phyloP scores from a whole-genome alignment of 2,888 invertebrate genomes.

The Chaetogeoica ovagalla region DNA sequence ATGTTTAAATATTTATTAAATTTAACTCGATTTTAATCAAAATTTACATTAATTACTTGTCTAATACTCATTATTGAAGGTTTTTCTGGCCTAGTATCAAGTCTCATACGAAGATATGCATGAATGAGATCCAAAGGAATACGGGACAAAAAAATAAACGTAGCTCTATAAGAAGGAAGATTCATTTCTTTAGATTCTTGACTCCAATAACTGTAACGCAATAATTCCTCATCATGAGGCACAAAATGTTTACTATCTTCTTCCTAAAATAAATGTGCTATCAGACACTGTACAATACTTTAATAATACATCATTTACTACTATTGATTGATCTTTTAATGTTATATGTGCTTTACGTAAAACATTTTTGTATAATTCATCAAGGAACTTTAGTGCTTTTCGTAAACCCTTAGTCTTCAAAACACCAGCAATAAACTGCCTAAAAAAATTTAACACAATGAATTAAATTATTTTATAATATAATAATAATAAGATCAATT shows the following conservation, averaged over 20 bases:
- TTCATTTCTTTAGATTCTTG: slow-evolving; percentile 74
- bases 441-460: slow-evolving; percentile 57
- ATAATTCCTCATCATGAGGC: slow-evolving; percentile 61
- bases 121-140: slow-evolving; percentile 90
- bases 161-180: slow-evolving; percentile 80
- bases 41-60: slow-evolving; percentile 64
- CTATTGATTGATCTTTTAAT: slow-evolving; percentile 17
- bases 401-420: slow-evolving; percentile 84
- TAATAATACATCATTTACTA: slow-evolving; percentile 17
- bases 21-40: background rate
- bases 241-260: slow-evolving; percentile 42
- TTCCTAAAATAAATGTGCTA: slow-evolving; percentile 30
- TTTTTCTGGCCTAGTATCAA: slow-evolving; percentile 79
- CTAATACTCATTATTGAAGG: slow-evolving; percentile 85
- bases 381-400: slow-evolving; percentile 78
- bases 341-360: slow-evolving; percentile 66
- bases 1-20: slow-evolving; percentile 8
- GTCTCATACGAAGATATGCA: slow-evolving; percentile 82
- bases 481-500: background rate
- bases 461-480: background rate
- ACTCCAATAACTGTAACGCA: slow-evolving; percentile 76
- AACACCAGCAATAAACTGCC: slow-evolving; percentile 83
- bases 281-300: background rate
- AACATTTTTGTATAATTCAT: slow-evolving; percentile 71
- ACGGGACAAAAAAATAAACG: slow-evolving; percentile 82